A percentile compares a stretch with the other conserved stretches of the same genome.
Evolutionary conservation across 2,113 vertebrate species (phyloP).

Genomic region (Pseudorectes ferrugineus): DNA sequence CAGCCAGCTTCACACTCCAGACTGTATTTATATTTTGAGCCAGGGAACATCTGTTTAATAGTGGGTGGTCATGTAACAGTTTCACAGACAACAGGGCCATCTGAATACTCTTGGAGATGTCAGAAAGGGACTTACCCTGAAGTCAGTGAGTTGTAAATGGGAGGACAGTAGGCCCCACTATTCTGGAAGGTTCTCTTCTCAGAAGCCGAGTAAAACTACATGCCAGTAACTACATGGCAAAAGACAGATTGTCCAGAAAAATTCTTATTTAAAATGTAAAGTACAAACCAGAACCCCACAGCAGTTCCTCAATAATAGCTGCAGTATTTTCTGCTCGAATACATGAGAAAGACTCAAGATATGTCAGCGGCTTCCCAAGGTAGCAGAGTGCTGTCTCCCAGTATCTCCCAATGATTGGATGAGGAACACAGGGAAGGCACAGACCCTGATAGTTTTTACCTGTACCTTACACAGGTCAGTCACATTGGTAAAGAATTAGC

Average conservation of each 20-base stretch:
- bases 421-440: not conserved
- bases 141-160: not conserved
- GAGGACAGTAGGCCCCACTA: not conserved
- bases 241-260: not conserved
- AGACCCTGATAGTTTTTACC: not conserved
- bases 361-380: not conserved
- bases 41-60: slow-evolving; percentile 60
- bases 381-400: not conserved
- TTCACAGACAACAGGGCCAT: slow-evolving; percentile 33
- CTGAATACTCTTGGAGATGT: not conserved
- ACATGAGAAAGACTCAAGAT: not conserved
- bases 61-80: slow-evolving; percentile 58
- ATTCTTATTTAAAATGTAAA: not conserved
- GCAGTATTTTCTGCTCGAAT: not conserved
- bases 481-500: not conserved
- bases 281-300: not conserved
- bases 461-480: not conserved
- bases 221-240: not conserved
- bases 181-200: not conserved
- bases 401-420: not conserved
- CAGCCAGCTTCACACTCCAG: slow-evolving; percentile 40
- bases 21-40: slow-evolving; percentile 56
- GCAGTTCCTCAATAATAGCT: not conserved
- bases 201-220: not conserved
- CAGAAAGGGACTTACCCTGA: not conserved